Evolutionary conservation across 2,888 invertebrate species (phyloP).

Genomic region (Meiosimyza platycephala): DNA sequence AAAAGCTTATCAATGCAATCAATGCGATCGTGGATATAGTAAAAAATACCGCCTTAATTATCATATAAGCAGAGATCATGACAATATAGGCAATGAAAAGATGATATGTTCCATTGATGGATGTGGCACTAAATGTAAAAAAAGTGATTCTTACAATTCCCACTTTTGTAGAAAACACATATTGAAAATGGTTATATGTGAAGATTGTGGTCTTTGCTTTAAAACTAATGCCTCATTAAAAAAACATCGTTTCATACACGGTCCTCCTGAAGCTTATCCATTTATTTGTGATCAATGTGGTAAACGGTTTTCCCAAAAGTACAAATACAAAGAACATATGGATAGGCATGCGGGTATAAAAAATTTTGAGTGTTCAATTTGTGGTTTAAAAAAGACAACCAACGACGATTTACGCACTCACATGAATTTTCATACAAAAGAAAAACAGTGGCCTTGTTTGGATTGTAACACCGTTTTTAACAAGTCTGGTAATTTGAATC

Average conservation of each 20-base stretch:
- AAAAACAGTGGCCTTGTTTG: slow-evolving; percentile 45
- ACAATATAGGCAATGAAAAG: slow-evolving; percentile 23
- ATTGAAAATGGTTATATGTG: slow-evolving; percentile 33
- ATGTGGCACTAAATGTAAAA: neutral
- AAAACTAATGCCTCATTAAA: slow-evolving; percentile 39
- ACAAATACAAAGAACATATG: slow-evolving; percentile 48
- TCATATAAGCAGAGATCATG: slow-evolving; percentile 2
- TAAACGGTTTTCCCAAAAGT: slow-evolving; percentile 47
- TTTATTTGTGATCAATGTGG: slow-evolving; percentile 53
- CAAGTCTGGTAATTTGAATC: slow-evolving; percentile 44
- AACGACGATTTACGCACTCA: slow-evolving; percentile 46
- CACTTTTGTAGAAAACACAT: neutral
- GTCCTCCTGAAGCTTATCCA: slow-evolving; percentile 40
- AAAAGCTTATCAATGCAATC: too few relatives aligned
- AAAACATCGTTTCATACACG: slow-evolving; percentile 44
- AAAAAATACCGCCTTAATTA: too few relatives aligned
- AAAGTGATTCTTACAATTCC: neutral
- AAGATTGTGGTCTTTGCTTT: slow-evolving; percentile 45
- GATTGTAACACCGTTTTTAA: slow-evolving; percentile 44
- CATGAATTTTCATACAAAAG: slow-evolving; percentile 46
- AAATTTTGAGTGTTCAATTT: slow-evolving; percentile 49
- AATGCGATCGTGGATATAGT: too few relatives aligned
- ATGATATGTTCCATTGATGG: neutral
- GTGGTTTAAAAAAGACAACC: slow-evolving; percentile 48
- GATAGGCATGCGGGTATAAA: slow-evolving; percentile 49